phyloP scores from a whole-genome alignment of 1,140 invertebrate genomes.

The Drosophila oshimai region DNA sequence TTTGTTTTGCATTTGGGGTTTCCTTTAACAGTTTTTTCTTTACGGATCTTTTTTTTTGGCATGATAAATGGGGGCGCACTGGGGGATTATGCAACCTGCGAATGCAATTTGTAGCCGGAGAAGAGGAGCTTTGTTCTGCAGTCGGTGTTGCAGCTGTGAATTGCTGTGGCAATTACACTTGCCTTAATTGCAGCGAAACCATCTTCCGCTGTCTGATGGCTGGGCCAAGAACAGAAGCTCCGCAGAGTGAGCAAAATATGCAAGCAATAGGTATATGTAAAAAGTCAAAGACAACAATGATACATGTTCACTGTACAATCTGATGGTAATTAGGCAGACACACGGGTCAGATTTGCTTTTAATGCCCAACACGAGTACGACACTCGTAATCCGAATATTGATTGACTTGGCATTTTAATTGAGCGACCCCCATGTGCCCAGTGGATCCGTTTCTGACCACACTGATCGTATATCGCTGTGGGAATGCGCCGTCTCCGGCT shows the following conservation, averaged over 20 bases:
- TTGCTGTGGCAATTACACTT: conserved; percentile 46
- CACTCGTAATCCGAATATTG: conserved; percentile 59
- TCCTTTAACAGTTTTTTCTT: conserved; percentile 33
- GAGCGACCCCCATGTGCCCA: conserved; percentile 42
- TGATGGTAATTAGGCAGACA: conserved; percentile 59
- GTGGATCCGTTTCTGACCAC: conserved; percentile 38
- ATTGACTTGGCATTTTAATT: conserved; percentile 78
- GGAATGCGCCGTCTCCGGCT: conserved; percentile 55
- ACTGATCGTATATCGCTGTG: conserved; percentile 44
- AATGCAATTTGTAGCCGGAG: conserved; percentile 33
- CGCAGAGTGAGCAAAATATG: conserved; percentile 1
- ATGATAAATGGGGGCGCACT: conserved; percentile 51
- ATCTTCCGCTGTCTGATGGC: conserved; percentile 47
- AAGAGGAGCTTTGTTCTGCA: conserved; percentile 53
- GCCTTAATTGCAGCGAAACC: conserved; percentile 65
- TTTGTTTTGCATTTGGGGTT: conserved; percentile 35
- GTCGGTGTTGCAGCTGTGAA: no score
- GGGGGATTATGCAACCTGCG: conserved; percentile 54
- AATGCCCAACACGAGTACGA: conserved; percentile 28
- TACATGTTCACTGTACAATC: conserved; percentile 25
- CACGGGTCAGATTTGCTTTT: no score
- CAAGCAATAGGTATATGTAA: background rate
- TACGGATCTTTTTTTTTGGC: conserved; percentile 21
- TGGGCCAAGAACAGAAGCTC: conserved; percentile 54
- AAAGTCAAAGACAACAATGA: conserved; percentile 2